phyloP scores from a whole-genome alignment of 2,888 invertebrate genomes.

The Volucella inflata region DNA sequence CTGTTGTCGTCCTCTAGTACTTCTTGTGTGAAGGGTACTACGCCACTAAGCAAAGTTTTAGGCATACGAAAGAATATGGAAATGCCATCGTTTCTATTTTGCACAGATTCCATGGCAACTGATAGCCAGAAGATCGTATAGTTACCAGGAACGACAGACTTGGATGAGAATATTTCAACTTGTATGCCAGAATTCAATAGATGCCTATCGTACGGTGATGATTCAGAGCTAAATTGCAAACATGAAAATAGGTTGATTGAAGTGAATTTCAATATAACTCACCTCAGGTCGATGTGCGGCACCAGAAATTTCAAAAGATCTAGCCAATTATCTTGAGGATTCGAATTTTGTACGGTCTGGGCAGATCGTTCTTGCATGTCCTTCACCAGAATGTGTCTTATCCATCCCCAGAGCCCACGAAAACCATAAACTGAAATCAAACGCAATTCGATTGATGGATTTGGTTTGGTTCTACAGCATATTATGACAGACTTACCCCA shows the following conservation, averaged over 20 bases:
- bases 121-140: too few species aligned
- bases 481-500: conserved; percentile 31
- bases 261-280: neutral
- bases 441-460: neutral
- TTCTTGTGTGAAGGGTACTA: too few species aligned
- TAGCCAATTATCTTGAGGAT: conserved; percentile 23
- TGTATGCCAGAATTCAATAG: too few species aligned
- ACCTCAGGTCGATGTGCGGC: conserved; percentile 29
- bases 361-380: conserved; percentile 11
- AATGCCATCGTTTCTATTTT: too few species aligned
- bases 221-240: too few species aligned
- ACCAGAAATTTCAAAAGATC: conserved; percentile 28
- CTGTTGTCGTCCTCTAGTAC: too few species aligned
- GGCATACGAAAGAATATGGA: too few species aligned
- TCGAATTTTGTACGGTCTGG: neutral
- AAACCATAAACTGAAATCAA: conserved; percentile 26
- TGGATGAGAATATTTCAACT: too few species aligned
- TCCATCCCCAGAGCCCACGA: conserved; percentile 55
- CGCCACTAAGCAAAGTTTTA: too few species aligned
- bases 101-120: too few species aligned
- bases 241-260: neutral
- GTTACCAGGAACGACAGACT: too few species aligned
- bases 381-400: conserved; percentile 14
- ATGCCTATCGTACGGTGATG: neutral
- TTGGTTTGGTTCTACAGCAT: neutral